Base-by-base conservation (phyloP, 2,113 vertebrate species). In the Sapajus apella region DNA sequence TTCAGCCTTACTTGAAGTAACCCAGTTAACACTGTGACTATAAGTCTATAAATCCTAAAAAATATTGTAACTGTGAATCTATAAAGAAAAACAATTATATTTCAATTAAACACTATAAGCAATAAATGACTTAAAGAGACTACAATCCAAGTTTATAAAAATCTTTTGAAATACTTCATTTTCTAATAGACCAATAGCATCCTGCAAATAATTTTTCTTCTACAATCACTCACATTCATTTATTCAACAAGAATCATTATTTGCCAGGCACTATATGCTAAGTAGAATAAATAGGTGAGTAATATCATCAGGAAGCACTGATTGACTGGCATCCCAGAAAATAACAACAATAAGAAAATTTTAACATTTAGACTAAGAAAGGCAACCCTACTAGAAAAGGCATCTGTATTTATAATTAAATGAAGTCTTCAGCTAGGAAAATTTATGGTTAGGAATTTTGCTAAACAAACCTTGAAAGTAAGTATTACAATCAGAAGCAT, bases 401-500 rank as follows among this genome's bases (percentile, higher is more conserved):
- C 43, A 90, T 66, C 58, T 88, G 56, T 66, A 43, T 73, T 27
- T 55, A 86, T 72, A 82, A 94, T 73, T 95, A 83, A 50, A 56
- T 68, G 16, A 79, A 55, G n/a, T 70, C n/a, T 40, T 92, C 37
- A 89, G 37, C n/a, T 87, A 90, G 52, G 35, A 87, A 83, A 92
- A 97, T 89, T 72, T 80, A 84, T 45, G 47, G 73, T 91, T 72
- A 93, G 80, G 75, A 97, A 96, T 93, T 93, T 97, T 87, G 45
- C 86, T 97, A 84, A 96, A 88, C 52, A 97, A 96, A 92, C 64
- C n/a, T 94, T 40, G n/a, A 27, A 95, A 96, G 61, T 92, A 84
- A 92, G 75, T 50, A 84, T 86, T 45, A 47, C 92, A 95, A 96
- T 97, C 68, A 95, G 43, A 97, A 97, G 43, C 86, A 96, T 93